Conservation (phyloP, 2,888 invertebrate species). For the Oscheius onirici region DNA sequence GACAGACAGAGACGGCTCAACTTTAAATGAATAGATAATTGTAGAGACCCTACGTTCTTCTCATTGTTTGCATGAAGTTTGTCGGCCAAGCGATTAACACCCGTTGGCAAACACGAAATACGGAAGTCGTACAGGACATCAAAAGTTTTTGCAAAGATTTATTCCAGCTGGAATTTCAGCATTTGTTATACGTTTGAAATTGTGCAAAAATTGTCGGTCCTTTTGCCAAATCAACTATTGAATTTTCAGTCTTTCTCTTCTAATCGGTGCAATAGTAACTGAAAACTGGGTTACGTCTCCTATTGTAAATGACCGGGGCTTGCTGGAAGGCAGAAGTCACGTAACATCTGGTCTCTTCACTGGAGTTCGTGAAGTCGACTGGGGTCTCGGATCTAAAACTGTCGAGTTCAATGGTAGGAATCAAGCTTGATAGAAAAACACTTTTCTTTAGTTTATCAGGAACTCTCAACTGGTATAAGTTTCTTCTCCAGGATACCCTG, state of each 20-base stretch:
- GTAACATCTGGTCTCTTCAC: conserved; percentile 12
- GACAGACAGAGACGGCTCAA: too few species aligned
- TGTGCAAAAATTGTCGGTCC: too few species aligned
- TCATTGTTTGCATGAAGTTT: too few species aligned
- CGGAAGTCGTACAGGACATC: too few species aligned
- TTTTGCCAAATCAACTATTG: too few species aligned
- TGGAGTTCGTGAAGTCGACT: conserved; percentile 25
- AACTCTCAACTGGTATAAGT: conserved; percentile 6
- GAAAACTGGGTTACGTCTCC: conserved; percentile 26
- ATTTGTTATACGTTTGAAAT: too few species aligned
- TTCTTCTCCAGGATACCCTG: conserved; percentile 27
- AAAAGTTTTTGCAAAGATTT: too few species aligned
- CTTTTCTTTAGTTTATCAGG: conserved; percentile 13
- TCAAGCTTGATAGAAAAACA: background rate
- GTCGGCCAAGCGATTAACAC: too few species aligned
- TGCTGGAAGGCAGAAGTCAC: conserved; percentile 16
- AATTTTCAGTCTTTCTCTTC: conserved; percentile 19
- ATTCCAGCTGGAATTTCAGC: too few species aligned
- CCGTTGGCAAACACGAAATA: too few species aligned
- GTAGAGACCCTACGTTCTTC: too few species aligned
- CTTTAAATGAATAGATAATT: too few species aligned
- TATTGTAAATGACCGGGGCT: conserved; percentile 23
- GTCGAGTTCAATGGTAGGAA: conserved; percentile 12
- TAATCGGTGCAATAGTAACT: conserved; percentile 12
- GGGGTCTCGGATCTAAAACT: conserved; percentile 23